Percentiles rank a stretch among this genome's conserved stretches.
Conservation (phyloP, 2,888 invertebrate species). For the Phlogophora meticulosa region DNA sequence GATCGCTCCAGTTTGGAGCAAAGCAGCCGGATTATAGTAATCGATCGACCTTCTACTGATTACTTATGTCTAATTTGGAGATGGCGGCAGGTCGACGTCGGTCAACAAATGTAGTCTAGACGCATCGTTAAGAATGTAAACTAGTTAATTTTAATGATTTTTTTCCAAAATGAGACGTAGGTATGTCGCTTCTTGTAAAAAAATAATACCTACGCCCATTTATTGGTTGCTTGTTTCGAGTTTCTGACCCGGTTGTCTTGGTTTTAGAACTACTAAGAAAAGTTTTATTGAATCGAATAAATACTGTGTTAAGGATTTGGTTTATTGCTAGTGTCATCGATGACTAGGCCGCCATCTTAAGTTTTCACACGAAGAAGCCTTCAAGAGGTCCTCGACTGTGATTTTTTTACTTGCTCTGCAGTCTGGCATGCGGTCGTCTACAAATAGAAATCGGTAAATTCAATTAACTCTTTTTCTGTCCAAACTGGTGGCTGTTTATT, state of each 20-base stretch:
- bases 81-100: neutral
- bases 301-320: neutral
- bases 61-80: too few species aligned
- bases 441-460: neutral
- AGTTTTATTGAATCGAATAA: neutral
- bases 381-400: conserved; percentile 28
- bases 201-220: neutral
- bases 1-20: neutral
- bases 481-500: neutral
- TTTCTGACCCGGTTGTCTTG: too few species aligned
- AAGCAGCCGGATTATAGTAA: neutral
- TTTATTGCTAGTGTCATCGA: neutral
- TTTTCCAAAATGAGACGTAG: too few species aligned
- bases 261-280: neutral
- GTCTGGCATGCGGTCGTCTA: neutral
- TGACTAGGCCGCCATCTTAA: conserved; percentile 26
- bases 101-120: neutral
- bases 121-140: neutral
- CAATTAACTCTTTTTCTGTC: neutral
- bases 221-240: too few species aligned
- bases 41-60: too few species aligned
- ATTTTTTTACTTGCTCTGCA: neutral
- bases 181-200: too few species aligned
- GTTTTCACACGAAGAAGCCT: neutral
- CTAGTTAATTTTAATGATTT: too few species aligned